A percentile compares a stretch with the other conserved stretches of the same genome.
phyloP scores from a whole-genome alignment of 2,888 invertebrate genomes.

The Tyria jacobaeae region DNA sequence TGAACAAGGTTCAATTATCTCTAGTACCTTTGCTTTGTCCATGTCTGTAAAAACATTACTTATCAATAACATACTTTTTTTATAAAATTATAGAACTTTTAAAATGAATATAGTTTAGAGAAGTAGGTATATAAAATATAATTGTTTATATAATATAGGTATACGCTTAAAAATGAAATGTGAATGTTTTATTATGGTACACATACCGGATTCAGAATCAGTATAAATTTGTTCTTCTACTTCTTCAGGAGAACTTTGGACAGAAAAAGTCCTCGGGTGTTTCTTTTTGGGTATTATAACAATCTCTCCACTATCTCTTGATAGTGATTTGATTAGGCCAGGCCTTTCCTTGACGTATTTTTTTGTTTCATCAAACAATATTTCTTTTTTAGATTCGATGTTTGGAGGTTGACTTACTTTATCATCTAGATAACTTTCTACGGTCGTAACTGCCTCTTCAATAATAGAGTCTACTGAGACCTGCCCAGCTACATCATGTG shows the following conservation, averaged over 20 bases:
- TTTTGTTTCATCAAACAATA: slow-evolving; percentile 67
- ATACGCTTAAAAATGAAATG: neutral
- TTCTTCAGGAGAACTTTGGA: slow-evolving; percentile 85
- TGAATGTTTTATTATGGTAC: neutral
- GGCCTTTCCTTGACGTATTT: slow-evolving; percentile 73
- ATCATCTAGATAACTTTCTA: slow-evolving; percentile 73
- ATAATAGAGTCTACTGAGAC: slow-evolving; percentile 83
- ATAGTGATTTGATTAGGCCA: slow-evolving; percentile 78
- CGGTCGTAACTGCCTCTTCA: slow-evolving; percentile 79
- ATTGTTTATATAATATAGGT: neutral
- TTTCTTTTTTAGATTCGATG: slow-evolving; percentile 65
- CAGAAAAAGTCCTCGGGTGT: slow-evolving; percentile 80
- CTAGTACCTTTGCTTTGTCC: slow-evolving; percentile 84
- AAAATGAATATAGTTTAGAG: no score
- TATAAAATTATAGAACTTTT: neutral
- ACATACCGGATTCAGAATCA: slow-evolving; percentile 83
- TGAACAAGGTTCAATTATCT: slow-evolving; percentile 83
- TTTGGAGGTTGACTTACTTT: slow-evolving; percentile 63
- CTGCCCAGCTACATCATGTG: slow-evolving; percentile 67
- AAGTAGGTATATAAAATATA: no score
- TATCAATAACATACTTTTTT: neutral
- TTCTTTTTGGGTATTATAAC: slow-evolving; percentile 83
- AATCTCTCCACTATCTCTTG: slow-evolving; percentile 80
- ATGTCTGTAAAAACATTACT: slow-evolving; percentile 73
- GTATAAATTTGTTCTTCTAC: slow-evolving; percentile 85